Evolutionary conservation across 2,888 invertebrate species (phyloP), one percentile per base, ranked within the genome.

Genomic region (Agrilus mali): DNA sequence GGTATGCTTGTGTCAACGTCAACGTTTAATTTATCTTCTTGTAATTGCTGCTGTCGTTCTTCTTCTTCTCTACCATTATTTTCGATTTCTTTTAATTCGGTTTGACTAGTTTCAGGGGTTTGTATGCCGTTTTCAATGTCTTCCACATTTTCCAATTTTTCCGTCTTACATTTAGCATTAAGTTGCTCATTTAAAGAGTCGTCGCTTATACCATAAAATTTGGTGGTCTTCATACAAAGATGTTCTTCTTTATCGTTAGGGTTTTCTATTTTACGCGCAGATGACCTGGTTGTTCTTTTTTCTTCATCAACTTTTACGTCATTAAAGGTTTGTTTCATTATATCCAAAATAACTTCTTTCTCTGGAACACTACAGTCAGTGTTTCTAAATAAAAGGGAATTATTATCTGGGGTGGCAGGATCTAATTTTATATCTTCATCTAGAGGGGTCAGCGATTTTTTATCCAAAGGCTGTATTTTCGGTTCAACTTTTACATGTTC

Each of bases 241-340:
- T 14, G 13, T 41, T 42, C 43, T 31, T 43, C 44, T 42, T 49
- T 43, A 2, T 47, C 27, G 10, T 10, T 47, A 34, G 41, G 32
- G 42, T 46, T 50, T 17, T 42, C 38, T 8, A 40, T 36, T 40
- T 50, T 50, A 38, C 49, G 53, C n/a, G 41, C 35, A 15, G 54
- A 50, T 8, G 56, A 55, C 7, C 55, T 47, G 4, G 55, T 55
- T 33, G 53, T 47, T 16, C 47, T 47, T 46, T 51, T 52, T 32
- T 52, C 51, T 12, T 46, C 50, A n/a, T 53, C 54, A 17, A 42
- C 46, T 33, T 44, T 48, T n/a, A 51, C 50, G 43, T 65, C 63
- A 49, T 66, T 67, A 46, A 67, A 74, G 58, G 70, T 70, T 66
- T 75, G 71, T 55, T 72, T 76, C 76, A 76, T 77, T 65, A 74